These are phyloP conservation scores for Leontocebus nigricollis DNA, from an alignment of 2,797 vertebrate species.

Conservation along the genomic window DNA sequence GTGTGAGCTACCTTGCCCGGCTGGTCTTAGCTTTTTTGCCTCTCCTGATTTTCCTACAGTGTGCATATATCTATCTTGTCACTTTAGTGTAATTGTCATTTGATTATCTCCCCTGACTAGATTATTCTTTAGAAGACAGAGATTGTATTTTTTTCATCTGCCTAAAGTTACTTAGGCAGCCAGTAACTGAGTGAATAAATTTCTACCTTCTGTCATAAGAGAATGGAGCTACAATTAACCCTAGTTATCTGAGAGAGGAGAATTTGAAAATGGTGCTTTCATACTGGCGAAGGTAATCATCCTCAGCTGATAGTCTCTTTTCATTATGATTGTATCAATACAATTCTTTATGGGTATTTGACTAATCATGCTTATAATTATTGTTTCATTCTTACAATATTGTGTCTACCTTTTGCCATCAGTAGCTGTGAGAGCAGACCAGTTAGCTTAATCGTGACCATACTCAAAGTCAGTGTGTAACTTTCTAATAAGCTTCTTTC, in stretches of 20 bases:
- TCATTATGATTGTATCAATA: neutral
- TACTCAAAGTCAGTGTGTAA: neutral
- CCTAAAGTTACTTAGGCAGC: neutral
- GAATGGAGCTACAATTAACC: neutral
- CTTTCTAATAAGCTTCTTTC: neutral
- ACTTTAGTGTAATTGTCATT: neutral
- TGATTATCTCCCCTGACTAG: neutral
- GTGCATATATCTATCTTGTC: neutral
- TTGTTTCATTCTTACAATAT: neutral
- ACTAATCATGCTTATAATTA: neutral
- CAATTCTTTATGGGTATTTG: neutral
- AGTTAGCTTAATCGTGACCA: neutral
- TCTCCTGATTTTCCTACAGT: neutral
- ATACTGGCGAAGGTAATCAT: neutral
- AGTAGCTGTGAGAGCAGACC: neutral
- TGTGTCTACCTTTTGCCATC: neutral
- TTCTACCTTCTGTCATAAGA: neutral
- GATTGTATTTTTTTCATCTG: neutral
- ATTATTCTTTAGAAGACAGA: neutral
- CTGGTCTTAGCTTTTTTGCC: neutral
- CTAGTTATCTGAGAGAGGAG: neutral
- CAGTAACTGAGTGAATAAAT: neutral
- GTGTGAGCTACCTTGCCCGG: neutral
- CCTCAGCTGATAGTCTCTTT: neutral
- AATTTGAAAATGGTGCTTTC: neutral